Evolutionary conservation across 2,797 vertebrate genomes (phyloP).

Genomic region (Nyctibius grandis): DNA sequence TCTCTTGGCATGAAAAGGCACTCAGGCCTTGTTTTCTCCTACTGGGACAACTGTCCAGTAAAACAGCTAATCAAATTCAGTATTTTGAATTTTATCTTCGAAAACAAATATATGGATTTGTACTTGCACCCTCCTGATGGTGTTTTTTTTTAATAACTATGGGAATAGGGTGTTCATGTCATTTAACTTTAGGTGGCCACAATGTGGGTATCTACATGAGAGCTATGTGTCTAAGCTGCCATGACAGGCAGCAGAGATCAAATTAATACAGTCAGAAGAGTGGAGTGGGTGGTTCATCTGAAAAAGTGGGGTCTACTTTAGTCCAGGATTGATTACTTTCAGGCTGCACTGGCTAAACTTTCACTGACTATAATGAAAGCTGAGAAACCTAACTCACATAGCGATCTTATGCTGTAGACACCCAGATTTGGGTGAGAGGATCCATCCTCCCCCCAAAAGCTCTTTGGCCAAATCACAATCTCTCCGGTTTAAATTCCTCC

Average conservation of each 20-base stretch:
- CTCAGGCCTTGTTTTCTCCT: neutral
- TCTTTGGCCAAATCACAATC: neutral
- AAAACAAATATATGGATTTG: neutral
- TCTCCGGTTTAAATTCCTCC: neutral
- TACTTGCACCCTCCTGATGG: neutral
- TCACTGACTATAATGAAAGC: neutral
- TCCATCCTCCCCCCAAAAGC: neutral
- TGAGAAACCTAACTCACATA: neutral
- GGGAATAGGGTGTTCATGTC: neutral
- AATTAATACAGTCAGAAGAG: neutral
- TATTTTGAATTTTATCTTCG: neutral
- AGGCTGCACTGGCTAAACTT: neutral
- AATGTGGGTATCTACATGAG: neutral
- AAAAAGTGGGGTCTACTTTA: neutral
- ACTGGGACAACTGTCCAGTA: neutral
- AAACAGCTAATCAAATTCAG: neutral
- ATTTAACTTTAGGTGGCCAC: neutral
- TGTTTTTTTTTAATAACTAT: neutral
- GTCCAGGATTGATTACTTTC: neutral
- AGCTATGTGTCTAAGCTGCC: neutral
- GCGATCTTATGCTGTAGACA: neutral
- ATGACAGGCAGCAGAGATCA: neutral
- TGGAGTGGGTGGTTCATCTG: neutral
- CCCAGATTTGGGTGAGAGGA: neutral
- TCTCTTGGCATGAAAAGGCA: neutral